These are phyloP conservation scores for Emydura subglobosa DNA, from an alignment of 2,113 vertebrate genomes.

Conservation along the genomic window DNA sequence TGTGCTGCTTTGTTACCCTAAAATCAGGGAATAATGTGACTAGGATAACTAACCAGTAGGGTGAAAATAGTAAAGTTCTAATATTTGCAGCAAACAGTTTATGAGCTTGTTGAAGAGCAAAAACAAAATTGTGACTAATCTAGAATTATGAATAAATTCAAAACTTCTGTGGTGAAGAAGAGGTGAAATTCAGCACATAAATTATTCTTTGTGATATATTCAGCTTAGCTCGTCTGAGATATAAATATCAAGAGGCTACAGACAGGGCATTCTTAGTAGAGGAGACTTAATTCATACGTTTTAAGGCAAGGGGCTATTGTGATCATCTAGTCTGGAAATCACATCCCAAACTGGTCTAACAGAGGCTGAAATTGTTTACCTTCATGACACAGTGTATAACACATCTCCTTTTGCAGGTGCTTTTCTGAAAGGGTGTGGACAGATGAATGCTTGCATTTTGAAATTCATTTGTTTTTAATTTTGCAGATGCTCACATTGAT, in stretches of 20 bases:
- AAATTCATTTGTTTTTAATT: not conserved
- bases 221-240: not conserved
- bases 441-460: not conserved
- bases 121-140: not conserved
- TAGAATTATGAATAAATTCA: not conserved
- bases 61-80: not conserved
- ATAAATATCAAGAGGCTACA: not conserved
- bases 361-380: not conserved
- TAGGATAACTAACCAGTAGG: not conserved
- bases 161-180: not conserved
- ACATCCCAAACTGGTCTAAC: fast-evolving
- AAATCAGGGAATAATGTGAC: not conserved
- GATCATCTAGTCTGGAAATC: fast-evolving
- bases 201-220: not conserved
- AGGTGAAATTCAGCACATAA: not conserved
- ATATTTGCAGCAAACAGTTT: not conserved
- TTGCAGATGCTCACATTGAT: not conserved
- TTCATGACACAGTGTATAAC: not conserved
- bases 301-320: not conserved
- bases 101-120: not conserved
- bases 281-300: not conserved
- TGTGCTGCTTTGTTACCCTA: not conserved
- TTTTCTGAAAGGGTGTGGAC: not conserved
- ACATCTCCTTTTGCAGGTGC: not conserved
- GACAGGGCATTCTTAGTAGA: not conserved